These are phyloP conservation scores for Norana najaformis DNA, from an alignment of 2,888 invertebrate species.

Conservation along the genomic window DNA sequence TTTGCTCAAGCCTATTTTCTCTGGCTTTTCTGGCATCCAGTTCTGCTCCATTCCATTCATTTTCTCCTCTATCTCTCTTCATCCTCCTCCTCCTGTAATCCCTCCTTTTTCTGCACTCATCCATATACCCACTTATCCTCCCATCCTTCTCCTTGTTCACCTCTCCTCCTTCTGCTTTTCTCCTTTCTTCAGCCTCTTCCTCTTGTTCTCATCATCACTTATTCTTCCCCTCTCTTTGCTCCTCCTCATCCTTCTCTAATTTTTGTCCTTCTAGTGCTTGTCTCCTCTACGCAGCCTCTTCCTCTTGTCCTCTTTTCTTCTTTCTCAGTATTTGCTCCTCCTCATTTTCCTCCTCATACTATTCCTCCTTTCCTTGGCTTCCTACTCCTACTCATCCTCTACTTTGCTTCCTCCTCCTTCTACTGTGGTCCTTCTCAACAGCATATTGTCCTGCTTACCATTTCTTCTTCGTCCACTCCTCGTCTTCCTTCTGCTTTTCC, in stretches of 20 bases:
- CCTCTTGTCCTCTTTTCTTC: neutral
- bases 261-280: neutral
- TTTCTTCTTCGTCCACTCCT: no score
- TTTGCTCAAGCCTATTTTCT: slow-evolving; percentile 18
- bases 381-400: neutral
- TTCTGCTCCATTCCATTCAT: slow-evolving; percentile 21
- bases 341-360: neutral
- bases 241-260: neutral
- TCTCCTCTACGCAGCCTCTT: neutral
- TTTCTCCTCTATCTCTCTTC: slow-evolving; percentile 24
- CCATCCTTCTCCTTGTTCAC: neutral
- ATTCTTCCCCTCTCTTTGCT: neutral
- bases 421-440: neutral
- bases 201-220: neutral
- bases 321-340: neutral
- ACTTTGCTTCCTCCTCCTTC: neutral
- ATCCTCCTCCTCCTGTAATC: slow-evolving; percentile 20
- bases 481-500: neutral
- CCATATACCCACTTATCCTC: neutral
- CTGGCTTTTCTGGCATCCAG: neutral
- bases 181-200: neutral
- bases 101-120: neutral
- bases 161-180: neutral
- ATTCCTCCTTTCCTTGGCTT: neutral
- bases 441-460: neutral